Percentiles rank a stretch among this genome's conserved stretches.
Evolutionary conservation across 2,113 vertebrate genomes (phyloP).

Genomic region (Scartelaos histophorus): DNA sequence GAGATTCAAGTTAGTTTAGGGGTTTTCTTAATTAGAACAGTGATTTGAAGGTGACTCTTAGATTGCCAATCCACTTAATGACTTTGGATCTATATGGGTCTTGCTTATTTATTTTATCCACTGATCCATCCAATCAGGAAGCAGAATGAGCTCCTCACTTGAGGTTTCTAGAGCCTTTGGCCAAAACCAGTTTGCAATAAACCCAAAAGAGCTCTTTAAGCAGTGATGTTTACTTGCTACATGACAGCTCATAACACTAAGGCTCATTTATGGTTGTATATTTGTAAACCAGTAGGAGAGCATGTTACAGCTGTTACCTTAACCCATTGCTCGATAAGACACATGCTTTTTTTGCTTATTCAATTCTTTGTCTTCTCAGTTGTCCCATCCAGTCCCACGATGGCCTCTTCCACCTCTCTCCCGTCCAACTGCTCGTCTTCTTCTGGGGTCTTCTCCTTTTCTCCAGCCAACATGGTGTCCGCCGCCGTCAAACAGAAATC

Average conservation of each 20-base stretch:
- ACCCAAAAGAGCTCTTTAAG: too few species aligned
- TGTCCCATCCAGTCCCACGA: slow-evolving; percentile 96
- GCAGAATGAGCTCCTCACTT: too few species aligned
- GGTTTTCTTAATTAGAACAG: slow-evolving; percentile 7
- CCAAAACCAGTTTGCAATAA: too few species aligned
- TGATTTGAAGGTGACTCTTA: background rate
- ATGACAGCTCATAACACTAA: too few species aligned
- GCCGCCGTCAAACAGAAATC: slow-evolving; percentile 99
- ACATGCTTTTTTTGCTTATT: background rate
- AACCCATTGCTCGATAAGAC: background rate
- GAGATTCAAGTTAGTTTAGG: slow-evolving; percentile 1
- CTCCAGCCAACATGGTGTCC: slow-evolving; percentile 99
- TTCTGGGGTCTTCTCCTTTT: slow-evolving; percentile 98
- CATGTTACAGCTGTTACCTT: too few species aligned
- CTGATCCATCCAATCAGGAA: too few species aligned
- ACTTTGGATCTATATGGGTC: background rate
- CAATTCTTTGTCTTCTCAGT: slow-evolving; percentile 68
- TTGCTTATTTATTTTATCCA: too few species aligned
- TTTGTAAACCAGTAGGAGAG: background rate
- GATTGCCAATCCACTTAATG: background rate
- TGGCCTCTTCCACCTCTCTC: slow-evolving; percentile 96
- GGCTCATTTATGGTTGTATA: background rate
- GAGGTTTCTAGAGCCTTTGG: too few species aligned
- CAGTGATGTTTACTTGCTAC: too few species aligned
- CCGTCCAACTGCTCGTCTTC: slow-evolving; percentile 98